phyloP scores from a whole-genome alignment of 2,113 vertebrate species.

The Falcunculus frontatus region DNA sequence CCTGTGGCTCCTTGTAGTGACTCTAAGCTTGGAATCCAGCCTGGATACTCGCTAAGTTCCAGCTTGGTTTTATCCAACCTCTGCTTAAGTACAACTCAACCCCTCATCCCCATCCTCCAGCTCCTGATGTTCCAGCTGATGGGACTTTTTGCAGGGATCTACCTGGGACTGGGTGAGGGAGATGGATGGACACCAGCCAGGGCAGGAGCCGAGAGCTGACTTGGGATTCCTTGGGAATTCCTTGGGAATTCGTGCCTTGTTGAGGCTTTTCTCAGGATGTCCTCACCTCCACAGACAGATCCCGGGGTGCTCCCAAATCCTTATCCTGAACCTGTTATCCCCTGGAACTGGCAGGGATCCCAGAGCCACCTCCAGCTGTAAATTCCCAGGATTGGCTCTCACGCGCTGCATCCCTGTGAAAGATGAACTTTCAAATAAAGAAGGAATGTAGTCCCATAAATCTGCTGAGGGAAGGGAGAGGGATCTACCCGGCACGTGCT shows the following conservation, averaged over 20 bases:
- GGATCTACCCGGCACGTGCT: background rate
- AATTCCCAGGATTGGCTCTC: background rate
- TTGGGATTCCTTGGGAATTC: background rate
- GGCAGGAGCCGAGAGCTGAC: background rate
- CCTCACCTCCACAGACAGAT: too few species aligned
- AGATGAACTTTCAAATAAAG: background rate
- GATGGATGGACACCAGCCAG: background rate
- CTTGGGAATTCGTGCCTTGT: background rate
- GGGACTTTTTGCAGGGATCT: background rate
- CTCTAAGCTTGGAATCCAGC: background rate
- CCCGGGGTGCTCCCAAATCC: accelerated
- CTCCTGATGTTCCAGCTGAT: background rate
- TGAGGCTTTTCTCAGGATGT: background rate
- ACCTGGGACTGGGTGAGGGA: background rate
- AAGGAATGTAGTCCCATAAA: background rate
- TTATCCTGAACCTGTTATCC: accelerated
- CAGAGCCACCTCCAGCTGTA: background rate
- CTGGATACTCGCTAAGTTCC: background rate
- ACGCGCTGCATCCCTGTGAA: background rate
- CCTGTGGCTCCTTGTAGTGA: background rate
- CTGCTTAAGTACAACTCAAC: background rate
- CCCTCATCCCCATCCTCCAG: background rate
- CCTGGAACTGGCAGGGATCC: background rate
- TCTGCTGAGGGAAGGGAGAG: background rate
- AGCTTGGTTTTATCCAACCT: background rate